A percentile compares a stretch with the other conserved stretches of the same genome.
Evolutionary conservation across 2,888 invertebrate species (phyloP).

Genomic region (Chalcis sispes): DNA sequence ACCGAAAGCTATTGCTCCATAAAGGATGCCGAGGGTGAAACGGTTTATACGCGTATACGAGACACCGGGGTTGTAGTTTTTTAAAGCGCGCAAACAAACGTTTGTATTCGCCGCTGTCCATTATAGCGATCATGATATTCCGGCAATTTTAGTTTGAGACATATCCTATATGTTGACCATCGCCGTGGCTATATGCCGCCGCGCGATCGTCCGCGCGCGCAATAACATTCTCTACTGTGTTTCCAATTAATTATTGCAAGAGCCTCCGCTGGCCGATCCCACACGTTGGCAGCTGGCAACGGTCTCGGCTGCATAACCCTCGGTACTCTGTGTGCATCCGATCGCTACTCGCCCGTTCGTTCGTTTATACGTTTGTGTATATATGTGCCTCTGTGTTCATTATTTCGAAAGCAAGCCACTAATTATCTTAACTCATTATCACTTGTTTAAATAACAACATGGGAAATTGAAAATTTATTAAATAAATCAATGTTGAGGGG

Average conservation of each 20-base stretch:
- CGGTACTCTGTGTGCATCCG: no score
- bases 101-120: constrained; percentile 47
- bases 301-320: no score
- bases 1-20: no score
- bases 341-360: not conserved
- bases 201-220: constrained; percentile 22
- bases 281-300: constrained; percentile 25
- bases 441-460: constrained; percentile 53
- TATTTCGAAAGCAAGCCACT: constrained; percentile 56
- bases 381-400: constrained; percentile 38
- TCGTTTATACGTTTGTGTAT: constrained; percentile 2
- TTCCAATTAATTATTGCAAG: constrained; percentile 60
- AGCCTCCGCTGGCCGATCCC: constrained; percentile 8
- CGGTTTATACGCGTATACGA: not conserved
- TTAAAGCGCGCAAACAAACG: constrained; percentile 50
- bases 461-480: constrained; percentile 58
- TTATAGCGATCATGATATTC: constrained; percentile 56
- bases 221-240: constrained; percentile 54
- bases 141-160: constrained; percentile 57
- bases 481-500: constrained; percentile 54
- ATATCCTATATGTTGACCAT: constrained; percentile 48
- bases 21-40: no score
- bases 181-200: not conserved
- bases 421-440: constrained; percentile 58
- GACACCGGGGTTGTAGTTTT: constrained; percentile 46